Evolutionary conservation across 2,113 vertebrate genomes (phyloP), one percentile per base, ranked within the genome.

Genomic region (Crocuta crocuta): DNA sequence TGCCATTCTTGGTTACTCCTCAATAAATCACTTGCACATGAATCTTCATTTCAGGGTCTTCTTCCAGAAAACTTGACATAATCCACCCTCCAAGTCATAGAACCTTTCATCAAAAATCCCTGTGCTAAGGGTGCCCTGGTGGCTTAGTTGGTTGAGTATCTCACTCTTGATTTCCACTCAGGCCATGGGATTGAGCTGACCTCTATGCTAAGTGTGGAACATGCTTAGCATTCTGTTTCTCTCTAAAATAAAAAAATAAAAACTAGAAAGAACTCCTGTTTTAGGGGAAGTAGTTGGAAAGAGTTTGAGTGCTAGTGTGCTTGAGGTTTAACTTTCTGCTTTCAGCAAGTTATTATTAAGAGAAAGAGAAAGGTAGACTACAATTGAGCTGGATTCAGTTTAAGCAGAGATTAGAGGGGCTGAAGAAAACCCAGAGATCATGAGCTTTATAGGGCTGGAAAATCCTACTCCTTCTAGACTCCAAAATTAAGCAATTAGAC

Each of bases 301-400:
- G 28, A 94, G 23, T 86, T 55, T 55, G 61, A 88, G 24, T 43
- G 45, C 65, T 43, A 45, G 23, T 31, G 4, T 50, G 39, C 89
- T 88, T 79, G 76, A 76, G 53, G 39, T 71, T 92, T 71, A 79
- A 65, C 26, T 92, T 70, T 78, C 61, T 96, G 39, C 50, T 78
- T 28, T 71, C 16, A 39, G 48, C 10, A 74, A 89, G 17, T 94
- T 83, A 31, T 68, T 73, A 50, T n/a, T 33, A 31, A 79, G n/a
- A 95, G n/a, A 50, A 8, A 76, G 17, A 35, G 71, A 43, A 74
- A 5, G 7, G 2, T 31, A 17, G 17, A 21, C 68, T 83, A 71
- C 43, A 71, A 31, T 28, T 35, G 61, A 95, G 50, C 4, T 87
- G 53, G 45, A 50, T 26, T 82, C n/a, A 63, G 78, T 91, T 91